These are phyloP conservation scores for Myoxocephalus aenaeus DNA, from an alignment of 2,797 vertebrate species.

Conservation along the genomic window DNA sequence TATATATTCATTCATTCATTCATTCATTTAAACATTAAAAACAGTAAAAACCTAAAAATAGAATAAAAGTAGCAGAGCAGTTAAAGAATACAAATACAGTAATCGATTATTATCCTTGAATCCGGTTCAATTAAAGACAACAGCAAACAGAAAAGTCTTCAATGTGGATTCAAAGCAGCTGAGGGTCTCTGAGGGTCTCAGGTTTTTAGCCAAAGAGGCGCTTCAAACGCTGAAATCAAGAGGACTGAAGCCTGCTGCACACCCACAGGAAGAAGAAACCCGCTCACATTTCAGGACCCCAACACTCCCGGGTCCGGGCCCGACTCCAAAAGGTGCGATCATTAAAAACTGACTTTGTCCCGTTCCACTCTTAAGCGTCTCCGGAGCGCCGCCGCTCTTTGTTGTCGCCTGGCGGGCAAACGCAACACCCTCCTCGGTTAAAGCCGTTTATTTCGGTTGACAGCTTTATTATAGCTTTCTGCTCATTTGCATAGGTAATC, in stretches of 20 bases:
- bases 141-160: too few relatives aligned
- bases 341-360: slow-evolving; percentile 25
- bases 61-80: too few relatives aligned
- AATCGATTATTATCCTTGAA: too few relatives aligned
- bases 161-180: too few relatives aligned
- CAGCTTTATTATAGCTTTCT: slow-evolving; percentile 72
- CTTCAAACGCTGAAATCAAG: neutral
- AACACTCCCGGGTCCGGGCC: neutral
- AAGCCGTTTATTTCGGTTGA: slow-evolving; percentile 63
- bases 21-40: too few relatives aligned
- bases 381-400: slow-evolving; percentile 28
- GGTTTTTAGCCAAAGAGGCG: too few relatives aligned
- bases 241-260: neutral
- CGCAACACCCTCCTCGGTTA: slow-evolving; percentile 40
- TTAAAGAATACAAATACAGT: too few relatives aligned
- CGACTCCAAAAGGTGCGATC: neutral
- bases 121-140: too few relatives aligned
- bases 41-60: too few relatives aligned
- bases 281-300: neutral
- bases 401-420: slow-evolving; percentile 43
- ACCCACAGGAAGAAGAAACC: neutral
- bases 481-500: slow-evolving; percentile 77
- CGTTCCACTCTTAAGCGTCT: slow-evolving; percentile 26
- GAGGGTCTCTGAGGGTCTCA: too few relatives aligned
- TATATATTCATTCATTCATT: too few relatives aligned